phyloP scores from a whole-genome alignment of 2,113 vertebrate genomes.

The Ciconia maguari region DNA sequence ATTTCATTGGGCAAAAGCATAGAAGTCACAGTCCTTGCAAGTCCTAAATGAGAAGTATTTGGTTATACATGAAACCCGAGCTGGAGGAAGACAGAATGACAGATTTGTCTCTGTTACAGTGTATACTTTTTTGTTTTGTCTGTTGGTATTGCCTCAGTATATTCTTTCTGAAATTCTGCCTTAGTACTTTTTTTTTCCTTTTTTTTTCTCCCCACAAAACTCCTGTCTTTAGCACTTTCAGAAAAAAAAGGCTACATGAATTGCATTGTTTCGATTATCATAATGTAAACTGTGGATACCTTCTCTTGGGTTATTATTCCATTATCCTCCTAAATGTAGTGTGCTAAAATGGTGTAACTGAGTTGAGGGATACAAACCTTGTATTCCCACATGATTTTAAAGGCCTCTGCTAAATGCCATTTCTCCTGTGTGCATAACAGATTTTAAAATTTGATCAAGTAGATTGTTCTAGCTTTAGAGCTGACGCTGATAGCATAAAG shows the following conservation, averaged over 20 bases:
- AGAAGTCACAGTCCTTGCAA: not conserved
- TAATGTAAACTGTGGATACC: not conserved
- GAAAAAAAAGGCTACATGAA: not conserved
- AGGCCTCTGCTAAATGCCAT: not conserved
- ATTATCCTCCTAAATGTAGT: not conserved
- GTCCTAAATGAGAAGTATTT: not conserved
- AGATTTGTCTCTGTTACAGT: not conserved
- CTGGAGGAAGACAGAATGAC: not conserved
- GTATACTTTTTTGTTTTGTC: not conserved
- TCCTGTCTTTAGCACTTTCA: not conserved
- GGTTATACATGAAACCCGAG: not conserved
- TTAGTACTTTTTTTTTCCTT: not conserved
- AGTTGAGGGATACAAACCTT: not conserved
- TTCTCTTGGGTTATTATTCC: not conserved
- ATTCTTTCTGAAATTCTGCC: not conserved
- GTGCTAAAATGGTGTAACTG: not conserved
- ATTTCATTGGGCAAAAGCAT: not conserved
- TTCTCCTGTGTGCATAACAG: not conserved
- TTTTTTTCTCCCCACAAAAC: not conserved
- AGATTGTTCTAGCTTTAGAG: constrained; percentile 27
- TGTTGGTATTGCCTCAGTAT: not conserved
- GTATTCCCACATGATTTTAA: not conserved
- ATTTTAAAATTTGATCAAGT: constrained; percentile 24
- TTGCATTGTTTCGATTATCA: not conserved
- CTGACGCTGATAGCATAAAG: constrained; percentile 22